phyloP scores from a whole-genome alignment of 2,113 vertebrate species.

The Arenaria interpres region DNA sequence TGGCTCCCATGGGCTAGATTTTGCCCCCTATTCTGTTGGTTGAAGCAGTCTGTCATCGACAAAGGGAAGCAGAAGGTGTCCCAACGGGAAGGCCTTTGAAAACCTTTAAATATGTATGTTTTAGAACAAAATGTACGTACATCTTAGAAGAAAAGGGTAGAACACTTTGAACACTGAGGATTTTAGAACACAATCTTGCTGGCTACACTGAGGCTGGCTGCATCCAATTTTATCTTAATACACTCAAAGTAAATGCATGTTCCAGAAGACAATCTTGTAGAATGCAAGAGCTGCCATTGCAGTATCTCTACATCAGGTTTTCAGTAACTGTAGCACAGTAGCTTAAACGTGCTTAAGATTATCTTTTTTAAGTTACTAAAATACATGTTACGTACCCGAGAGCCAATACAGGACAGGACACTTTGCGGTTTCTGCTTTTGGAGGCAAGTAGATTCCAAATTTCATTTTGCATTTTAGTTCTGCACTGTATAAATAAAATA shows the following conservation, averaged over 20 bases:
- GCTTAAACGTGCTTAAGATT: neutral
- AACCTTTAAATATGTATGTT: neutral
- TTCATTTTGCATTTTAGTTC: conserved; percentile 97
- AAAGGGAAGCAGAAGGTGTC: neutral
- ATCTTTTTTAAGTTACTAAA: neutral
- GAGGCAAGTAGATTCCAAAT: conserved; percentile 92
- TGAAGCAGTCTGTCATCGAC: neutral
- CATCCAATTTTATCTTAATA: neutral
- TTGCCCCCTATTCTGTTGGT: neutral
- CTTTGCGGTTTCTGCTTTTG: conserved; percentile 87
- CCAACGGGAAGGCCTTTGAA: neutral
- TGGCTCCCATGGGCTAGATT: neutral
- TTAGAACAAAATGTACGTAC: neutral
- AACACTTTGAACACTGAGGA: neutral
- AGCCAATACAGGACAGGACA: conserved; percentile 95
- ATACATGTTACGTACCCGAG: conserved; percentile 79
- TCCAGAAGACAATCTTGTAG: neutral
- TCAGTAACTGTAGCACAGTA: neutral
- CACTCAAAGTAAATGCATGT: accelerated
- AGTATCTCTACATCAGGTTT: neutral
- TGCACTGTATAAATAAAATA: conserved; percentile 73
- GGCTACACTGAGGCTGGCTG: neutral
- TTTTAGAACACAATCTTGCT: neutral
- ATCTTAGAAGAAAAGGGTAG: neutral
- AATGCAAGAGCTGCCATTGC: neutral